phyloP scores from a whole-genome alignment of 2,113 vertebrate species.

The Aleadryas rufinucha region DNA sequence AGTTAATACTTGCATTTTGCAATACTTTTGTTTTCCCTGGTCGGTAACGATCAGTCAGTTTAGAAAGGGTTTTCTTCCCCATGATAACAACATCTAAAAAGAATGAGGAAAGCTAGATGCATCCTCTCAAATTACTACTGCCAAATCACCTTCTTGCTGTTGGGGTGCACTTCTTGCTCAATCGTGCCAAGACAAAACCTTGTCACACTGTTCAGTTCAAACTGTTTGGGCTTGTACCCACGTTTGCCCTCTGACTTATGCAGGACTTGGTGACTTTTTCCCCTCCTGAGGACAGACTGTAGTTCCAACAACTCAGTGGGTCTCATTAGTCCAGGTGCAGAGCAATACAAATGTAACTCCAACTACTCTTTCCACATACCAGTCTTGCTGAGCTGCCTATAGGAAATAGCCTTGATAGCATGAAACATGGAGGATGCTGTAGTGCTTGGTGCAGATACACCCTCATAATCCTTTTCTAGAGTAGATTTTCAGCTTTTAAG shows the following conservation, averaged over 20 bases:
- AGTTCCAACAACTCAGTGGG: background rate
- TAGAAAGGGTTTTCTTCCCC: background rate
- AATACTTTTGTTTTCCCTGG: background rate
- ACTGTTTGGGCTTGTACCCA: background rate
- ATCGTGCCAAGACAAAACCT: rapidly evolving
- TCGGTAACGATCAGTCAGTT: background rate
- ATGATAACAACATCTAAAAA: background rate
- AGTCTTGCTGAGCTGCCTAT: background rate
- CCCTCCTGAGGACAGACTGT: background rate
- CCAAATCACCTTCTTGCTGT: background rate
- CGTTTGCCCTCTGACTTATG: background rate
- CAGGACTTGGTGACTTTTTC: background rate
- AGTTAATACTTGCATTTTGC: background rate
- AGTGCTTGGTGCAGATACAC: background rate
- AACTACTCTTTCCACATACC: background rate
- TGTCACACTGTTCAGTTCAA: background rate
- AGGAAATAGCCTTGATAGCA: background rate
- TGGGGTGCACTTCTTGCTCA: background rate
- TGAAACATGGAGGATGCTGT: background rate
- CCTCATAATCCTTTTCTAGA: background rate
- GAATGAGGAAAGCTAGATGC: background rate
- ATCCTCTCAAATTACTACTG: background rate
- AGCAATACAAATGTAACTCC: background rate
- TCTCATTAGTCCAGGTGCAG: background rate
- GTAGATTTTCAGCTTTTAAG: background rate